Conservation (phyloP, 2,888 invertebrate genomes). For the Sylvicola fuscatus region DNA sequence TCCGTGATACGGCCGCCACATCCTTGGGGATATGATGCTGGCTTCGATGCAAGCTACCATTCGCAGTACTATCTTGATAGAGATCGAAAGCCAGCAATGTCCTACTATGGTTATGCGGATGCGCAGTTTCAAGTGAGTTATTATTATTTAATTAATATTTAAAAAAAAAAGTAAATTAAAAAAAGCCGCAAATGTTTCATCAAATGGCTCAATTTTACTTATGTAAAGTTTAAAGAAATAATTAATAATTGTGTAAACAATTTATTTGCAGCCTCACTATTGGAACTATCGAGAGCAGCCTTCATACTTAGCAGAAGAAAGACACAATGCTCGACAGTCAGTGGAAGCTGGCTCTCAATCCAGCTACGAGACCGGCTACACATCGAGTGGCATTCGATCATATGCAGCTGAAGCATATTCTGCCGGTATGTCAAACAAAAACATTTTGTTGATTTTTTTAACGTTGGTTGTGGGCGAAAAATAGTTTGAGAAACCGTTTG, state of each 20-base stretch:
- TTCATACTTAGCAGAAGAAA: slow-evolving; percentile 19
- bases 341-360: slow-evolving; percentile 26
- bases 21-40: slow-evolving; percentile 24
- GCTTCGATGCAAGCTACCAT: slow-evolving; percentile 22
- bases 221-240: too few relatives aligned
- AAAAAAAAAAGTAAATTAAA: slow-evolving; percentile 17
- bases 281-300: slow-evolving; percentile 26
- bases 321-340: slow-evolving; percentile 24
- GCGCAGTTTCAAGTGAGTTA: slow-evolving; percentile 18
- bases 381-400: slow-evolving; percentile 22
- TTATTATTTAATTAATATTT: not conserved
- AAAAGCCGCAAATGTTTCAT: not conserved
- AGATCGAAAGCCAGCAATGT: slow-evolving; percentile 21
- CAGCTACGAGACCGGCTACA: slow-evolving; percentile 21
- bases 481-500: too few relatives aligned
- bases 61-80: slow-evolving; percentile 25
- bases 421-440: slow-evolving; percentile 16
- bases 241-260: too few relatives aligned
- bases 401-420: slow-evolving; percentile 25
- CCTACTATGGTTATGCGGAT: slow-evolving; percentile 24
- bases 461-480: too few relatives aligned
- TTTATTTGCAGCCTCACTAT: slow-evolving; percentile 13
- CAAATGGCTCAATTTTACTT: not conserved
- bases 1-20: slow-evolving; percentile 26
- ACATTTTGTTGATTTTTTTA: too few relatives aligned